Base-by-base conservation (phyloP, 2,888 invertebrate species). In the Carabus problematicus region DNA sequence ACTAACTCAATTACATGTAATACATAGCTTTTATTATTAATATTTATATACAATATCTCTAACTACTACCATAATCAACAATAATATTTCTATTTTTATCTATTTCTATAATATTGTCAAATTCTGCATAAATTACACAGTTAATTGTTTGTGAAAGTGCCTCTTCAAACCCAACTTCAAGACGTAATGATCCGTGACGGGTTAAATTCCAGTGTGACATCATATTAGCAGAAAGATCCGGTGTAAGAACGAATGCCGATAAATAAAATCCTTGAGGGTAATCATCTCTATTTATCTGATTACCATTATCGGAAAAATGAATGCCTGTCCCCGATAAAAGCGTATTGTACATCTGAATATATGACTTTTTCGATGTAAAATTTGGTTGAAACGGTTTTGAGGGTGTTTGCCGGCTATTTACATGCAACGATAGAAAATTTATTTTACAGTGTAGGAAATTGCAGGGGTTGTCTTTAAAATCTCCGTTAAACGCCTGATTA, bases 201-300 rank as follows among this genome's bases (percentile, higher is more conserved):
- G 74, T 60, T 0, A 72, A 42, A 40, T 72, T 72, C 73, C 74
- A 75, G 19, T 71, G 73, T 0, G 19, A n/a, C 8, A 12, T 63
- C 45, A 40, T 69, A 62, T 73, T 73, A n/a, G 74, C 75, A 1
- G 73, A 73, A 1, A 75, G 58, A 72, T 75, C 75, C 1, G 75
- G 75, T 4, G 74, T 75, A 1, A 77, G 62, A 64, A 77, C 76
- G 47, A 77, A 76, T 8, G 72, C 74, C 39, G 72, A 72, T 1
- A 78, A 60, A 54, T 70, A 71, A 43, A 74, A 73, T 0, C 74
- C 76, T 1, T 67, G 8, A 3, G 70, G 16, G 45, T 74, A 76
- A 3, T 69, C 54, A 1, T 54, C 6, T n/a, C 74, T 55, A 8
- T 64, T 62, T 39, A 75, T 70, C 19, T 56, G 52, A 52, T 74